phyloP scores from a whole-genome alignment of 1,140 invertebrate genomes.

The Batillaria attramentaria region DNA sequence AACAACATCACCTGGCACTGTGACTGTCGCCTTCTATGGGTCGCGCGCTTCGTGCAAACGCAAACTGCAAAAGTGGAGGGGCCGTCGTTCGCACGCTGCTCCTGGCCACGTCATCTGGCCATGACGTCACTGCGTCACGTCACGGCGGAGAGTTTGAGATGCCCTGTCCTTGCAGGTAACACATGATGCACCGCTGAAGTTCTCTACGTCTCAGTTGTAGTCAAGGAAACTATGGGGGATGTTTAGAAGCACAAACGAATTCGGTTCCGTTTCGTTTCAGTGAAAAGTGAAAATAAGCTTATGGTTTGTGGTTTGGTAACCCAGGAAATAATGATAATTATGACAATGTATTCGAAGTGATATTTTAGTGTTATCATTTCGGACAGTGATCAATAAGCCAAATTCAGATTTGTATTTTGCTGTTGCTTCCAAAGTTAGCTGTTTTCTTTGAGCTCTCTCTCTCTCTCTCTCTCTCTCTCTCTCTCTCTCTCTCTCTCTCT shows the following conservation, averaged over 20 bases:
- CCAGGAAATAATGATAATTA: background rate
- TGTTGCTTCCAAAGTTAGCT: background rate
- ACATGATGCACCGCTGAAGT: background rate
- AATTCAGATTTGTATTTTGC: background rate
- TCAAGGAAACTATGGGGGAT: too few species aligned
- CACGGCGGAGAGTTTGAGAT: background rate
- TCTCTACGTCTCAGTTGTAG: background rate
- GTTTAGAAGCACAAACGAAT: too few species aligned
- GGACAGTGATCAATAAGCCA: background rate
- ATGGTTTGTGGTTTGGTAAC: background rate
- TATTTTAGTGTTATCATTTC: background rate
- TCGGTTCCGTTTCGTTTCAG: too few species aligned
- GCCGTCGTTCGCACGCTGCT: slow-evolving; percentile 20
- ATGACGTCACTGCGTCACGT: slow-evolving; percentile 12
- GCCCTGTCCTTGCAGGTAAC: slow-evolving; percentile 20
- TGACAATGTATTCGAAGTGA: background rate
- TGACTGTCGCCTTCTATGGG: slow-evolving; percentile 27
- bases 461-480: slow-evolving; percentile 1
- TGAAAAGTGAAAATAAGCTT: too few species aligned
- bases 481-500: slow-evolving; percentile 13
- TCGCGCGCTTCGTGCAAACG: slow-evolving; percentile 19
- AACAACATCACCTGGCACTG: slow-evolving; percentile 21
- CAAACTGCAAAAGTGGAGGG: background rate
- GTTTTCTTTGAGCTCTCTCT: background rate
- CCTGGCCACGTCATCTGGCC: slow-evolving; percentile 16